Evolutionary conservation across 2,888 invertebrate species (phyloP).

Genomic region (Dryobotodes eremita): DNA sequence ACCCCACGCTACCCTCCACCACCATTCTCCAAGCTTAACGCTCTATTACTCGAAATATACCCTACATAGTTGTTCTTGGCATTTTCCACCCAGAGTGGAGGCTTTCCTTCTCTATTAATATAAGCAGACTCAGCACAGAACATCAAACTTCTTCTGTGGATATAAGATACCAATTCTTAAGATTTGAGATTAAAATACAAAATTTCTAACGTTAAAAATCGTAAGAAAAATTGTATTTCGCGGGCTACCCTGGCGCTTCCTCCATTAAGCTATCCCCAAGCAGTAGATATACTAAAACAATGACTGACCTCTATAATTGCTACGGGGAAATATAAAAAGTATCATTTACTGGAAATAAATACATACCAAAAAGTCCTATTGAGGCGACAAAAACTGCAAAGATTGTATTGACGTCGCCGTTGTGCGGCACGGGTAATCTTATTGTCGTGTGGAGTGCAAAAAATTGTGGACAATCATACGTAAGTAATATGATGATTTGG

Average conservation of each 20-base stretch:
- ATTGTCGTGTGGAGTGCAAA: conserved; percentile 77
- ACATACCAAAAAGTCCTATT: conserved; percentile 56
- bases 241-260: too few species aligned
- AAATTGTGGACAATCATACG: conserved; percentile 84
- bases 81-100: background rate
- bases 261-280: background rate
- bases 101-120: background rate
- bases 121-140: background rate
- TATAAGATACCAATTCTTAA: background rate
- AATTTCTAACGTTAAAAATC: too few species aligned
- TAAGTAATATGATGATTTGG: conserved; percentile 86
- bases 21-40: conserved; percentile 3
- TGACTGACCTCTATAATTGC: conserved; percentile 23
- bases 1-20: conserved; percentile 35
- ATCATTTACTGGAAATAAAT: conserved; percentile 56
- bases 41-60: background rate
- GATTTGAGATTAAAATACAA: too few species aligned
- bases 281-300: background rate
- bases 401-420: conserved; percentile 68
- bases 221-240: too few species aligned
- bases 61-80: background rate
- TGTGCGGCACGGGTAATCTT: conserved; percentile 68
- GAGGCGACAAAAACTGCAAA: conserved; percentile 76
- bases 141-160: background rate
- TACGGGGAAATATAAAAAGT: conserved; percentile 35